Base-by-base conservation (phyloP, 2,113 vertebrate genomes). In the Ivindomyrus marchei region DNA sequence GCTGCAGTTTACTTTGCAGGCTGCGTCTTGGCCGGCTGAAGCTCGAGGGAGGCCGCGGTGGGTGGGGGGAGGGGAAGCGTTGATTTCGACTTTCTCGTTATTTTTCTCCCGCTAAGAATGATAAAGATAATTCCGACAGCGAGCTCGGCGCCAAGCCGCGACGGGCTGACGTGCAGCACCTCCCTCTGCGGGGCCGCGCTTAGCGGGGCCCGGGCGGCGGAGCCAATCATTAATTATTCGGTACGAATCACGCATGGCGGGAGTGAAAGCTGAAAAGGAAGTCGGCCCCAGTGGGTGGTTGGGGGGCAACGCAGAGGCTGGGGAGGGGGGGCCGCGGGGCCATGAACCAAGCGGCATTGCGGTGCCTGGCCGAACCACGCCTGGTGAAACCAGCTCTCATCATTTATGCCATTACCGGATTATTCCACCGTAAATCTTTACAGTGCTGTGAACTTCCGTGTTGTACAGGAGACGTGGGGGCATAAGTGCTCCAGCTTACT, bases 161-260 rank as follows among this genome's bases (percentile, higher is more conserved):
- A 90, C 89, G 66, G 66, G 62, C 56, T 86, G 87, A 87, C 39
- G 47, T 89, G 85, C 88, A 52, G 80, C 90, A 89, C 27, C 53
- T 93, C 90, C 92, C 94, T 93, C 91, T 93, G 93, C 91, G 95
- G 94, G 92, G 92, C 88, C 31, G 4, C 3, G 90, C 94, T 93
- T 70, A 91, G 92, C 56, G 6, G 56, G 56, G 92, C 90, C 90
- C 92, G 89, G 89, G 90, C 92, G 90, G 31, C n/a, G 86, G 90
- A 91, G 92, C 90, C 93, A 93, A 92, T 94, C 93, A 93, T 94
- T 94, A 94, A 96, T 95, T 94, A 96, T 94, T 95, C 92, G 77
- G 92, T 74, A 93, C 91, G 92, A 94, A 95, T 94, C 94, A 93
- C 94, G 90, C 94, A 95, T 94, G 92, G 94, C 92, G 93, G 90